Evolutionary conservation across 2,888 invertebrate species (phyloP).

Genomic region (Drosophila pullipes): DNA sequence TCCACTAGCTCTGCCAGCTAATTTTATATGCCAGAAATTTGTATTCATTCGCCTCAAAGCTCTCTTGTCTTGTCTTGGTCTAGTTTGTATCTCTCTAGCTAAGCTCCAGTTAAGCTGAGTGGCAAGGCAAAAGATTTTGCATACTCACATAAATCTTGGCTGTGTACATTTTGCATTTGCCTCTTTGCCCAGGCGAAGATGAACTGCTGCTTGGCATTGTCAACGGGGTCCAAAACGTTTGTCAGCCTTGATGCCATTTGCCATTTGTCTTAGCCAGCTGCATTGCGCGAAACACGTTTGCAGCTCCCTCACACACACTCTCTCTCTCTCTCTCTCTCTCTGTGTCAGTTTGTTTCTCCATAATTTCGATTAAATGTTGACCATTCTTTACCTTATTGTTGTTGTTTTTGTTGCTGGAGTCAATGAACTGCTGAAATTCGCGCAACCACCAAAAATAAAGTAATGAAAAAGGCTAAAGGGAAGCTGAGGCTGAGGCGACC

Average conservation of each 20-base stretch:
- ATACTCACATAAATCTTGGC: constrained; percentile 20
- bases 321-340: neutral
- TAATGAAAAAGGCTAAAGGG: neutral
- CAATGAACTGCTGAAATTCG: constrained; percentile 44
- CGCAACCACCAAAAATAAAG: constrained; percentile 8
- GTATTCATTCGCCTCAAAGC: neutral
- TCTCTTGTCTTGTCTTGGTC: neutral
- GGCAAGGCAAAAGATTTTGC: constrained; percentile 1
- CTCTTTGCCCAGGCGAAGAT: neutral
- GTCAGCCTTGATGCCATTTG: constrained; percentile 37
- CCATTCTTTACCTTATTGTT: constrained; percentile 9
- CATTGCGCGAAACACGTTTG: constrained; percentile 39
- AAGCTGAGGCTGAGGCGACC: neutral
- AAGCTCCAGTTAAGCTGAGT: constrained; percentile 17
- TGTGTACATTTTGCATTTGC: constrained; percentile 9
- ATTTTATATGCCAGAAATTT: neutral
- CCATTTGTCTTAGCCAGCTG: constrained; percentile 43
- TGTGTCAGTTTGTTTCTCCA: constrained; percentile 2
- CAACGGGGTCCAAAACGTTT: constrained; percentile 9
- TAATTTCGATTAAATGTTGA: constrained; percentile 39
- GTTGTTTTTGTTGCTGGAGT: constrained; percentile 20
- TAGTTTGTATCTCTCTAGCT: neutral
- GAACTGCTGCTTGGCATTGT: constrained; percentile 20
- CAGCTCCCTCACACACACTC: neutral
- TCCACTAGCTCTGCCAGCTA: neutral